phyloP scores from a whole-genome alignment of 2,113 vertebrate species.

The Alexandromys fortis region DNA sequence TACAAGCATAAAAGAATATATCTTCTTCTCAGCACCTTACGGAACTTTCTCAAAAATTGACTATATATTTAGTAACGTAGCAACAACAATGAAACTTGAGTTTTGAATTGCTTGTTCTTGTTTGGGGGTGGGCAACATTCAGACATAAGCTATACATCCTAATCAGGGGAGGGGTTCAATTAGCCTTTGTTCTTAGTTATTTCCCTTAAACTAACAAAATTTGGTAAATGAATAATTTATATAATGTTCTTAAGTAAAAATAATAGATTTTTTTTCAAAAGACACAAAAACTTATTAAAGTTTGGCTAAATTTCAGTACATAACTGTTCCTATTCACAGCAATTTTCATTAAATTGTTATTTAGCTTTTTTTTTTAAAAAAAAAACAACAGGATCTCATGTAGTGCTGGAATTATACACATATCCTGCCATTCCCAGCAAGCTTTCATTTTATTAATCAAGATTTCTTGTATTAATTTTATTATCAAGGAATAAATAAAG shows the following conservation, averaged over 20 bases:
- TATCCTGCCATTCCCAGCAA: neutral
- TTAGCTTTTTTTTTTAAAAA: neutral
- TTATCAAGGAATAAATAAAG: neutral
- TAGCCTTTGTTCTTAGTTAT: neutral
- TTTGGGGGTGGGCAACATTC: neutral
- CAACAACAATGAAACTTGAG: neutral
- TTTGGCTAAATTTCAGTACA: neutral
- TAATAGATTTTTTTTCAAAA: constrained; percentile 20
- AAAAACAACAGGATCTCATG: neutral
- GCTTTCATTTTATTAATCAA: constrained; percentile 5
- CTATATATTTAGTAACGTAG: no score
- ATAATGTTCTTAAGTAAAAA: constrained; percentile 1
- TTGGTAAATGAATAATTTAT: constrained; percentile 12
- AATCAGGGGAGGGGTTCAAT: neutral
- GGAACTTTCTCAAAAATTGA: no score
- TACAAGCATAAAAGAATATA: no score
- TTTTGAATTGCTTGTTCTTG: neutral
- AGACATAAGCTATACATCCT: neutral
- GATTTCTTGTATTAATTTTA: constrained; percentile 12
- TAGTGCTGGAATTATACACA: neutral
- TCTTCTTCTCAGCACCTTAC: no score
- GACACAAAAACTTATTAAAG: neutral
- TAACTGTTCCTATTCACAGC: neutral
- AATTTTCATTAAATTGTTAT: neutral
- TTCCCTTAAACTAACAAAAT: neutral